Conservation (phyloP, 2,888 invertebrate species). For the Amiota minor region DNA sequence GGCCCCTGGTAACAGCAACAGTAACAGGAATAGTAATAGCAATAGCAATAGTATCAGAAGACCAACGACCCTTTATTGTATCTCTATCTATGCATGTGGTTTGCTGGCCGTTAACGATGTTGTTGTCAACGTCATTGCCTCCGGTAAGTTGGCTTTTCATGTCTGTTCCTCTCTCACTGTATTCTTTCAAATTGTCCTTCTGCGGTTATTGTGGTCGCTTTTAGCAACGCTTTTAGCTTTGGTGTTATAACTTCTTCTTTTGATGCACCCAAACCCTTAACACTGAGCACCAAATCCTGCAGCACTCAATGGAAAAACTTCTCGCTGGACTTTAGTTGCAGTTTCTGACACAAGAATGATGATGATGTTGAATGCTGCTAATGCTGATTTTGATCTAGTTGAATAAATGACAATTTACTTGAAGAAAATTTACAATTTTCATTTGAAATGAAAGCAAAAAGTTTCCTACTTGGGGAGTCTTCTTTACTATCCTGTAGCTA, state of each 20-base stretch:
- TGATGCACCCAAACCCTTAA: no score
- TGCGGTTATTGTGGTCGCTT: conserved; percentile 18
- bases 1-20: conserved; percentile 23
- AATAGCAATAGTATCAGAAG: not conserved
- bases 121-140: conserved; percentile 6
- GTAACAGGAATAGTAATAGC: not conserved
- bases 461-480: not conserved
- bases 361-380: no score
- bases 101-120: conserved; percentile 47
- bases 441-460: conserved; percentile 42
- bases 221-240: not conserved
- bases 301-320: not conserved
- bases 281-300: no score
- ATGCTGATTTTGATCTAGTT: not conserved
- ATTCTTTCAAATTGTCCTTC: not conserved
- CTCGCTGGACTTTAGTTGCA: not conserved
- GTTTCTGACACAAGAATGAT: not conserved
- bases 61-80: conserved; percentile 1
- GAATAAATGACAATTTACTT: conserved; percentile 62
- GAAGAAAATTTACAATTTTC: conserved; percentile 57
- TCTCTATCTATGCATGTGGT: conserved; percentile 8
- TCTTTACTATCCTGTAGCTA: not conserved
- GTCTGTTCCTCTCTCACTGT: conserved; percentile 30
- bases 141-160: conserved; percentile 49
- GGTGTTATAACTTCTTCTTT: no score